Conservation (phyloP, 1,140 invertebrate species). For the Glossosoma conforme region DNA sequence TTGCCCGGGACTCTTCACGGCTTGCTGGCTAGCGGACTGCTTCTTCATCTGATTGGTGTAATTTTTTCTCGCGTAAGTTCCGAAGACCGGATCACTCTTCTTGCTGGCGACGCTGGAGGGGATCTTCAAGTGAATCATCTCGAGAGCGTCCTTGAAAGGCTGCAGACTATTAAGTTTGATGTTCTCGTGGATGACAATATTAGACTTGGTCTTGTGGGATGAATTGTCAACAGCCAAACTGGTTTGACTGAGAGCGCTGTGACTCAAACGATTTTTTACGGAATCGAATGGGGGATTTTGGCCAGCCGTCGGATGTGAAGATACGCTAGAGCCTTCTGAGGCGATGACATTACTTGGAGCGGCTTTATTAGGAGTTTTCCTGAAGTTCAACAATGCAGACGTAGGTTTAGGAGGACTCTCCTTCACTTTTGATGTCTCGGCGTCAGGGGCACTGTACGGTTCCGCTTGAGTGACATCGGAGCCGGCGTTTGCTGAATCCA, state of each 20-base stretch:
- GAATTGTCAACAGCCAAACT: too few relatives aligned
- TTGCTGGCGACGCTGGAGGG: too few relatives aligned
- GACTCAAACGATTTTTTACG: too few relatives aligned
- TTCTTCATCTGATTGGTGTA: constrained; percentile 10
- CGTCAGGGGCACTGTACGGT: too few relatives aligned
- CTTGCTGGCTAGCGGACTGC: constrained; percentile 5
- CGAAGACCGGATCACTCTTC: neutral
- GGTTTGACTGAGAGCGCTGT: too few relatives aligned
- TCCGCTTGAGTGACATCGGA: constrained; percentile 1
- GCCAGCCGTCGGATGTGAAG: too few relatives aligned
- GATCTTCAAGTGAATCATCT: too few relatives aligned
- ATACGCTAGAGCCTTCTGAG: too few relatives aligned
- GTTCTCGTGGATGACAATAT: neutral
- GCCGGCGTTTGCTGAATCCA: constrained; percentile 9
- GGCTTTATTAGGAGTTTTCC: neutral
- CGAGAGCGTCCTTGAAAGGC: too few relatives aligned
- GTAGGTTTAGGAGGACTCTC: neutral
- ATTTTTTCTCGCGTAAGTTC: constrained; percentile 19
- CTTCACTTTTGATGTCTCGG: neutral
- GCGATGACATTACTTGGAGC: too few relatives aligned
- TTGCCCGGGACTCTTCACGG: neutral
- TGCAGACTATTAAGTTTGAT: neutral
- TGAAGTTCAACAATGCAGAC: neutral
- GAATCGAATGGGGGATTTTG: too few relatives aligned
- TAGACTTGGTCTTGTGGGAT: too few relatives aligned